Conservation (phyloP, 2,113 vertebrate genomes). For the Neodontobutis hainanensis region DNA sequence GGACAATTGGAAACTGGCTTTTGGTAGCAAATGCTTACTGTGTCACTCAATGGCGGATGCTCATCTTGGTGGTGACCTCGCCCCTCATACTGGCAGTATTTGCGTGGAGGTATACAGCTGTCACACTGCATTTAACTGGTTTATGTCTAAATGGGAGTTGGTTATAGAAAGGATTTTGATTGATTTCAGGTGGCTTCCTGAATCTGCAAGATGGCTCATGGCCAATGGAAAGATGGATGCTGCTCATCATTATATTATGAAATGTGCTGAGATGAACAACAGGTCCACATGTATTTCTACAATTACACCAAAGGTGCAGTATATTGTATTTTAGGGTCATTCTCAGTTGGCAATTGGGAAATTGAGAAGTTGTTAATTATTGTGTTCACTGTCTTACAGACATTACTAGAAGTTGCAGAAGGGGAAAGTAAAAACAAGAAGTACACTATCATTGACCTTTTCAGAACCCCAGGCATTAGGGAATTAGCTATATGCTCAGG, state of each 20-base stretch:
- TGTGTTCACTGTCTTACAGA: conserved; percentile 41
- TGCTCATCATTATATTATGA: conserved; percentile 81
- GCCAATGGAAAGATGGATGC: conserved; percentile 78
- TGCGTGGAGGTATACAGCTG: conserved; percentile 70
- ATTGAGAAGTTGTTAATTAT: neutral
- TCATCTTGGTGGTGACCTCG: conserved; percentile 68
- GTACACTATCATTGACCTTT: conserved; percentile 73
- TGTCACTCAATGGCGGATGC: conserved; percentile 75
- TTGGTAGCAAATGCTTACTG: conserved; percentile 66
- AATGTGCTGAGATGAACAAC: conserved; percentile 84
- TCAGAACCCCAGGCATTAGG: conserved; percentile 73
- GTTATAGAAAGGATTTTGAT: neutral
- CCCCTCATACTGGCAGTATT: conserved; percentile 68
- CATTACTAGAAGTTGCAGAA: conserved; percentile 54
- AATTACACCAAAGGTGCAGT: conserved; percentile 77
- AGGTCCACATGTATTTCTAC: conserved; percentile 54
- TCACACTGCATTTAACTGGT: neutral
- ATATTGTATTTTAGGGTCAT: neutral
- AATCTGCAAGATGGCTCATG: conserved; percentile 90
- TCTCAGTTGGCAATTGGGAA: neutral
- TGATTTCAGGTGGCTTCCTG: conserved; percentile 87
- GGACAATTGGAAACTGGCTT: conserved; percentile 72
- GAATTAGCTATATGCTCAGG: conserved; percentile 68
- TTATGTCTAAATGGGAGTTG: neutral
- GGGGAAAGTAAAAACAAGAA: conserved; percentile 42